Evolutionary conservation across 2,113 vertebrate genomes (phyloP).

Genomic region (Aspidoscelis tigris): DNA sequence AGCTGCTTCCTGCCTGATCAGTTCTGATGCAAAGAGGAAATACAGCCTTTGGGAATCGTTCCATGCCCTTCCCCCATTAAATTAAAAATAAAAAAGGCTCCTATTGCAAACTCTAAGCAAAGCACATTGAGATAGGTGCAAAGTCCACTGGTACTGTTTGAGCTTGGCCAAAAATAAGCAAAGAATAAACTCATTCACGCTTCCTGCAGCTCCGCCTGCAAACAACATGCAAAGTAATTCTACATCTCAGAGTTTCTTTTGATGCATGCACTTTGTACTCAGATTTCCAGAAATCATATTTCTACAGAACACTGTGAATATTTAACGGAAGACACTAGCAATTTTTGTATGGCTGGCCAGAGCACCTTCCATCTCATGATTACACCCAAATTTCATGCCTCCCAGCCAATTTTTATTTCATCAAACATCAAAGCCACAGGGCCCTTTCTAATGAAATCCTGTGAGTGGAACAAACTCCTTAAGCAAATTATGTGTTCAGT

Average conservation of each 20-base stretch:
- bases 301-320: not conserved
- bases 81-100: no score
- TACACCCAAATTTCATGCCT: slow-evolving; percentile 31
- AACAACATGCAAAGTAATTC: not conserved
- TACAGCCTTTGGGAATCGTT: no score
- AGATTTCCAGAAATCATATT: not conserved
- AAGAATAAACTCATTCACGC: not conserved
- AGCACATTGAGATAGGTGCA: no score
- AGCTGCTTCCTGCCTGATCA: no score
- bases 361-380: not conserved
- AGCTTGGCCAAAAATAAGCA: not conserved
- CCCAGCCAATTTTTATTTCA: slow-evolving; percentile 49
- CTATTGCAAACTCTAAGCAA: no score
- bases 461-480: slow-evolving; percentile 47
- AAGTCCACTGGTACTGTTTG: no score
- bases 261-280: not conserved
- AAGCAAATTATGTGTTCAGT: slow-evolving; percentile 39
- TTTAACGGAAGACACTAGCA: not conserved
- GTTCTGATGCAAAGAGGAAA: no score
- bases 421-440: slow-evolving; percentile 40
- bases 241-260: not conserved
- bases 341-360: not conserved
- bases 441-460: slow-evolving; percentile 44
- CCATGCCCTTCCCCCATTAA: no score
- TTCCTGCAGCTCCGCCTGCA: not conserved